Base-by-base conservation (phyloP, 2,113 vertebrate species). In the Natator depressus region DNA sequence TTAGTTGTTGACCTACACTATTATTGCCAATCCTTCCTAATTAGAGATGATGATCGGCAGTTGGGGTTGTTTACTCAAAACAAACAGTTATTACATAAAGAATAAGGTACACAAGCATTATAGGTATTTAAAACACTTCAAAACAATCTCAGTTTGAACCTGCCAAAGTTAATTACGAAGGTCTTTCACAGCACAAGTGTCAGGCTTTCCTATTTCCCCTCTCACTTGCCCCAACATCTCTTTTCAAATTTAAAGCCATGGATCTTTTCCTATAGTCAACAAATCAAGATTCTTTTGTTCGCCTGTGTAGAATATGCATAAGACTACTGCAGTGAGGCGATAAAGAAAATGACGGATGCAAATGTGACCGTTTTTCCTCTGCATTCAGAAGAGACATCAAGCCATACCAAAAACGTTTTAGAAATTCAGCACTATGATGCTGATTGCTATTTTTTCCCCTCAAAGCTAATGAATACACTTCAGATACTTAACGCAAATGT, bases 251-350 rank as follows among this genome's bases (percentile, higher is more conserved):
- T 72, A 72, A 72, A 72, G 65, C 65, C 65, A 20, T 47, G 79
- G 75, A 85, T 81, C 88, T 91, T 89, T 51, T 27, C 59, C 85
- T 93, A 82, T 89, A 96, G 94, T 97, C 90, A 95, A 93, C 80
- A 97, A 91, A 97, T 97, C 89, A 89, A 90, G 97, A 91, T 93
- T 96, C 93, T 93, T 97, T 96, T 94, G 92, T 95, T 97, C 16
- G 1, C 78, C 1, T 0, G 87, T 3, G 5, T 89, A 55, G 72
- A 93, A 82, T 10, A 96, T 35, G 54, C 88, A 80, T 82, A 94
- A 97, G 86, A 85, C 27, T 0, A 96, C 95, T 96, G 91, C 93
- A 93, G 85, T 69, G 89, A 95, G 57, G 80, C 4, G 82, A 96
- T 96, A 96, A 95, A 97, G 92, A 94, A 95, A 94, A 93, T 55